These are phyloP conservation scores for Euphysa ruthae DNA, from an alignment of 30 jellyfish, hydroid and myxozoan genomes.

Conservation along the genomic window DNA sequence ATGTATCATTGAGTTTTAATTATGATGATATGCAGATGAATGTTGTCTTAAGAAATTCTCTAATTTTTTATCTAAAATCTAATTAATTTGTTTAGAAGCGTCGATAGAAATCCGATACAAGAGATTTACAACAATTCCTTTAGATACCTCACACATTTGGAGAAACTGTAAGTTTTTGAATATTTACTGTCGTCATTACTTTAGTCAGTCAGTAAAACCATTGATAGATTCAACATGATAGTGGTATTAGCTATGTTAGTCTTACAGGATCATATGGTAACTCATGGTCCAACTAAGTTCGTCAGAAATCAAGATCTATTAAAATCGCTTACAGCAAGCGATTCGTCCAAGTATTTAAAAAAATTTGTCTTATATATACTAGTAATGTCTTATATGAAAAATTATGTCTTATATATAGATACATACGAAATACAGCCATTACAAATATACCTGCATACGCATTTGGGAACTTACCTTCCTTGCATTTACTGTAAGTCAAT, in stretches of 20 bases:
- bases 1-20: too few species aligned
- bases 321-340: too few species aligned
- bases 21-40: too few species aligned
- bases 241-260: too few species aligned
- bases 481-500: constrained; percentile 29
- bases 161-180: constrained; percentile 39
- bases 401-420: constrained; percentile 2
- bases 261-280: too few species aligned
- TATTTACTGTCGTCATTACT: background rate
- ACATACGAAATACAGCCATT: constrained; percentile 12
- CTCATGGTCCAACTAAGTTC: too few species aligned
- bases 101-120: constrained; percentile 42
- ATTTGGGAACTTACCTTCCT: background rate
- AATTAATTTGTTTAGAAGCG: constrained; percentile 21
- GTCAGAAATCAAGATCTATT: too few species aligned
- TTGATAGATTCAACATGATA: too few species aligned
- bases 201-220: too few species aligned
- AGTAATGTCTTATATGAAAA: background rate
- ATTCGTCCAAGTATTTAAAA: background rate
- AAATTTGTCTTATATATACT: background rate
- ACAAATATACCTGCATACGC: constrained; percentile 6
- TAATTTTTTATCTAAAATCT: too few species aligned
- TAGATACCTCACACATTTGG: constrained; percentile 20
- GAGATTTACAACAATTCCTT: constrained; percentile 9
- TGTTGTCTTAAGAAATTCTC: too few species aligned